Conservation (phyloP, 2,888 invertebrate species). For the Nysson spinosus region DNA sequence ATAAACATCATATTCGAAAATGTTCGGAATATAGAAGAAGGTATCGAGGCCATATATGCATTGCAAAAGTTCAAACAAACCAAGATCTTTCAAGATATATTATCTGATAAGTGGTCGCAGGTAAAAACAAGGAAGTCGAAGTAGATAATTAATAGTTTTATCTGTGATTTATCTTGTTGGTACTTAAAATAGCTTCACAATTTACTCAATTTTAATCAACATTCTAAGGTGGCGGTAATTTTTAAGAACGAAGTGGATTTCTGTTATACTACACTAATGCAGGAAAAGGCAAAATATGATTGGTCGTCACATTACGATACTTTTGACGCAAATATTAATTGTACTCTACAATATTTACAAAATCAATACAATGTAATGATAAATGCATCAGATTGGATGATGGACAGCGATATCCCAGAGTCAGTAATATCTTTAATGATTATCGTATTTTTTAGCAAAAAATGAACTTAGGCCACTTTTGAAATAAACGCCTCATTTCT, state of each 20-base stretch:
- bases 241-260: slow-evolving; percentile 87
- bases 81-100: slow-evolving; percentile 52
- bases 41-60: slow-evolving; percentile 79
- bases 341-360: slow-evolving; percentile 80
- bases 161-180: too few relatives aligned
- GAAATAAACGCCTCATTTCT: too few relatives aligned
- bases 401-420: slow-evolving; percentile 54
- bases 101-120: slow-evolving; percentile 65
- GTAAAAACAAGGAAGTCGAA: slow-evolving; percentile 38
- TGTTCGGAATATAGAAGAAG: slow-evolving; percentile 78
- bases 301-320: slow-evolving; percentile 84
- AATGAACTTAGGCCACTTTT: too few relatives aligned
- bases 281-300: slow-evolving; percentile 80
- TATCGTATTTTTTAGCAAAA: too few relatives aligned
- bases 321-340: slow-evolving; percentile 83
- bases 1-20: slow-evolving; percentile 79
- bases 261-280: slow-evolving; percentile 80
- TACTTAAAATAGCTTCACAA: too few relatives aligned
- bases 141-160: too few relatives aligned
- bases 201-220: not conserved
- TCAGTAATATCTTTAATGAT: slow-evolving; percentile 49
- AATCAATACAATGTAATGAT: slow-evolving; percentile 61
- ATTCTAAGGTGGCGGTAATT: slow-evolving; percentile 83
- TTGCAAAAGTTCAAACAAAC: slow-evolving; percentile 61
- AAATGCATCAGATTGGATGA: slow-evolving; percentile 70